Percentiles rank a stretch among this genome's conserved stretches.
These are phyloP conservation scores for Tetramorium parvispinum DNA, from an alignment of 1,140 invertebrate genomes.

Conservation along the genomic window DNA sequence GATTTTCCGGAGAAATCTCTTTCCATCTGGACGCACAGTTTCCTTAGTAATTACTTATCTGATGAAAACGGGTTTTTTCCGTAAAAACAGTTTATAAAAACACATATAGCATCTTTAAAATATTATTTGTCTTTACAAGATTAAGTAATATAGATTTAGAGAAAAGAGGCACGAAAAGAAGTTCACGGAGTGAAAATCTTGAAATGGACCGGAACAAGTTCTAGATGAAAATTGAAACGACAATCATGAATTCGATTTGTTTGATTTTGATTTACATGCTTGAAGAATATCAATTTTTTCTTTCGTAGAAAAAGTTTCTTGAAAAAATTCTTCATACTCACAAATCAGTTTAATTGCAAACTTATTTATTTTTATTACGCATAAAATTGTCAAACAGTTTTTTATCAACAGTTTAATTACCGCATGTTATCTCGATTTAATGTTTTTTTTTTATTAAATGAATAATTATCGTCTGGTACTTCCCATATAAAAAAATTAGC, in stretches of 20 bases:
- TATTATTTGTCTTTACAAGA: background rate
- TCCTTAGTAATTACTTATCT: slow-evolving; percentile 14
- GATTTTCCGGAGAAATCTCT: slow-evolving; percentile 34
- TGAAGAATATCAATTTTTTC: slow-evolving; percentile 47
- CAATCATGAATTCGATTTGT: background rate
- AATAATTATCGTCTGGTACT: background rate
- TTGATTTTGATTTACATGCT: background rate
- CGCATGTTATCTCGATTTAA: background rate
- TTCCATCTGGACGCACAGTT: slow-evolving; percentile 41
- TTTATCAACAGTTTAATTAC: background rate
- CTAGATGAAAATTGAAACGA: slow-evolving; percentile 74
- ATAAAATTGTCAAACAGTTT: background rate
- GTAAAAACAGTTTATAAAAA: background rate
- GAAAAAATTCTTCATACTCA: background rate
- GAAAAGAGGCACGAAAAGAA: background rate
- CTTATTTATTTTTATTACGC: background rate
- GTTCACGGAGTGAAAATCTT: slow-evolving; percentile 57
- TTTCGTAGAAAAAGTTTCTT: background rate
- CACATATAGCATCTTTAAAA: background rate
- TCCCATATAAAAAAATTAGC: background rate
- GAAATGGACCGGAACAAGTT: slow-evolving; percentile 48
- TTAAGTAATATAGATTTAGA: background rate
- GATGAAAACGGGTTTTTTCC: background rate
- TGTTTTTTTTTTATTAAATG: background rate
- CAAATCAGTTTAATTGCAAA: background rate